Conservation (phyloP, 2,888 invertebrate species). For the Globia sparganii region DNA sequence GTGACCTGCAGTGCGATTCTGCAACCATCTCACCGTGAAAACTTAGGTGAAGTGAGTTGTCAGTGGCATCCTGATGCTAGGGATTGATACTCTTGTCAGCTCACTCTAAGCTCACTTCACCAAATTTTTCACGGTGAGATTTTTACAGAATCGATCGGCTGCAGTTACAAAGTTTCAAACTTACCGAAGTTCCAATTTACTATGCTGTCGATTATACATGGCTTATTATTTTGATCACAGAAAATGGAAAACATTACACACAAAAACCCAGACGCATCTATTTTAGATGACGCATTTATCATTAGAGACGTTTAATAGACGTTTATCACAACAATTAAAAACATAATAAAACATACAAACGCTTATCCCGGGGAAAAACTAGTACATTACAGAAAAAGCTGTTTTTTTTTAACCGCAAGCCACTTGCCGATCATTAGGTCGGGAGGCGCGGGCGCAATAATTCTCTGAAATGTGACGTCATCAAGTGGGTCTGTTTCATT, state of each 20-base stretch:
- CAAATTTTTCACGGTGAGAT: no score
- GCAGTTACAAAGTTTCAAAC: no score
- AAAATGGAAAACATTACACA: not conserved
- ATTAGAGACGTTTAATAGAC: not conserved
- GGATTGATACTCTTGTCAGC: no score
- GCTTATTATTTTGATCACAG: not conserved
- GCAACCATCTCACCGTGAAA: no score
- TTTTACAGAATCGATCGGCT: no score
- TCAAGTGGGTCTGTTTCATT: conserved; percentile 15
- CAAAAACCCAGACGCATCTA: not conserved
- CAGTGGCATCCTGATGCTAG: no score
- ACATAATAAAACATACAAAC: not conserved
- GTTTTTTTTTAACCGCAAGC: conserved; percentile 50
- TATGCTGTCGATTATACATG: not conserved
- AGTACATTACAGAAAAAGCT: conserved; percentile 20
- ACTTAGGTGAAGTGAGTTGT: no score
- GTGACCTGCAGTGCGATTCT: no score
- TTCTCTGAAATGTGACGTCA: conserved; percentile 51
- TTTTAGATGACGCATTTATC: no score
- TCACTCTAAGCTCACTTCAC: no score
- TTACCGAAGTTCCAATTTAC: not conserved
- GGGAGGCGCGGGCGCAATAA: conserved; percentile 21
- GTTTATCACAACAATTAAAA: not conserved
- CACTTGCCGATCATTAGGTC: conserved; percentile 43
- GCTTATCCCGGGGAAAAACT: not conserved